phyloP scores from a whole-genome alignment of 2,797 vertebrate genomes.

The Catamblyrhynchus diadema region DNA sequence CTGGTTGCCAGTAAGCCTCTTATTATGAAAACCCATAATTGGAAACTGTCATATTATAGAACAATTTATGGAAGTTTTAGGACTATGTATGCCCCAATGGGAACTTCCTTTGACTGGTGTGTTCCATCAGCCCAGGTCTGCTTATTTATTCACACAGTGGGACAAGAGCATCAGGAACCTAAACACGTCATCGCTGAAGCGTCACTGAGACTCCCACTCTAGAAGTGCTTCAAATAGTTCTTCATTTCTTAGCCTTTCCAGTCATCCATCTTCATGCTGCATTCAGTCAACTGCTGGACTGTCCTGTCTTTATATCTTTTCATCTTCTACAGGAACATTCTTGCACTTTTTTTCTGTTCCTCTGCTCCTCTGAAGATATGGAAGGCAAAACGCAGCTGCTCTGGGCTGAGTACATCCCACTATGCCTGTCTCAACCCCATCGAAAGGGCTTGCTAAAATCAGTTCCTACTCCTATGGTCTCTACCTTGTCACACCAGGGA shows the following conservation, averaged over 20 bases:
- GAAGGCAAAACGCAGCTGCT: not conserved
- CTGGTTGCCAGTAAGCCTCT: constrained; percentile 71
- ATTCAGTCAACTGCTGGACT: not conserved
- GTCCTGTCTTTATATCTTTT: not conserved
- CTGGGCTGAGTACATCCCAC: not conserved
- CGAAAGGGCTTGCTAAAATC: not conserved
- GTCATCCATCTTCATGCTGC: not conserved
- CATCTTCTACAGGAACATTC: not conserved
- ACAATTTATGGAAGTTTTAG: constrained; percentile 59
- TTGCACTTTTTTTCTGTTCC: not conserved
- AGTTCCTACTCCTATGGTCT: not conserved
- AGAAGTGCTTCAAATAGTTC: not conserved
- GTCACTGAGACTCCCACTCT: not conserved
- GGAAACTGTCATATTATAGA: constrained; percentile 62
- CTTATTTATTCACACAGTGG: not conserved
- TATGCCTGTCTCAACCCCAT: not conserved
- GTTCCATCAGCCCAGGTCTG: not conserved
- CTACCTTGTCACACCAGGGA: not conserved
- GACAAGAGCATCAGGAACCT: constrained; percentile 7
- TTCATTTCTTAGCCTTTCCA: not conserved
- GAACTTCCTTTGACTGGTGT: constrained; percentile 45
- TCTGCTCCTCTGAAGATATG: not conserved
- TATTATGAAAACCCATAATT: constrained; percentile 66
- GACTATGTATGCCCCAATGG: not conserved
- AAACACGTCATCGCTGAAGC: not conserved